These are phyloP conservation scores for Pinctada fucata DNA, from an alignment of 2,888 invertebrate genomes.

Conservation along the genomic window DNA sequence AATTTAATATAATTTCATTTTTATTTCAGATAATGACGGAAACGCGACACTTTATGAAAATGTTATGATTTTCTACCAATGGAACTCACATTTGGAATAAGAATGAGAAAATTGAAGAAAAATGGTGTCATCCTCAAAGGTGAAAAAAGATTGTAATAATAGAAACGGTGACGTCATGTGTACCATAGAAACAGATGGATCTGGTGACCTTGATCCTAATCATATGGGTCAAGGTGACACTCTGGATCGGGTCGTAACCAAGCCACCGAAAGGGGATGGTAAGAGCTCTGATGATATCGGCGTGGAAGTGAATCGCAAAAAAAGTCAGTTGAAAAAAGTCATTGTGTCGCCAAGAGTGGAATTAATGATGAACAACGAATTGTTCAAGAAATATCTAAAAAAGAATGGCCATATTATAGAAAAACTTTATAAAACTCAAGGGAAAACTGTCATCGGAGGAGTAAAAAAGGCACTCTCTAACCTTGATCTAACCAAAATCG, in stretches of 20 bases:
- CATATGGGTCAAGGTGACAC: no score
- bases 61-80: no score
- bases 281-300: background rate
- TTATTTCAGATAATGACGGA: no score
- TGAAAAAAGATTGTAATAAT: no score
- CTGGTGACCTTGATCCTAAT: no score
- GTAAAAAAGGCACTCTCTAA: conserved; percentile 61
- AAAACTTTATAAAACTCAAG: conserved; percentile 35
- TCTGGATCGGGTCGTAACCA: background rate
- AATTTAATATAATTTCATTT: no score
- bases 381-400: conserved; percentile 62
- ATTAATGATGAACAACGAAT: conserved; percentile 55
- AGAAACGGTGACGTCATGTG: no score
- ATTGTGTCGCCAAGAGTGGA: conserved; percentile 59
- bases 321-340: conserved; percentile 42
- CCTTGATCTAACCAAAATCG: conserved; percentile 52
- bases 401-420: conserved; percentile 55
- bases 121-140: no score
- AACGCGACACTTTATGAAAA: no score
- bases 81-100: no score
- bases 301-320: background rate
- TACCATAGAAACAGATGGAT: no score
- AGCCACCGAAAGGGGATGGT: background rate
- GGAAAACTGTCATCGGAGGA: conserved; percentile 32
- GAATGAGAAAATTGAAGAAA: no score